A percentile compares a stretch with the other conserved stretches of the same genome.
Conservation (phyloP, 2,888 invertebrate genomes). For the Diarsia dahlii region DNA sequence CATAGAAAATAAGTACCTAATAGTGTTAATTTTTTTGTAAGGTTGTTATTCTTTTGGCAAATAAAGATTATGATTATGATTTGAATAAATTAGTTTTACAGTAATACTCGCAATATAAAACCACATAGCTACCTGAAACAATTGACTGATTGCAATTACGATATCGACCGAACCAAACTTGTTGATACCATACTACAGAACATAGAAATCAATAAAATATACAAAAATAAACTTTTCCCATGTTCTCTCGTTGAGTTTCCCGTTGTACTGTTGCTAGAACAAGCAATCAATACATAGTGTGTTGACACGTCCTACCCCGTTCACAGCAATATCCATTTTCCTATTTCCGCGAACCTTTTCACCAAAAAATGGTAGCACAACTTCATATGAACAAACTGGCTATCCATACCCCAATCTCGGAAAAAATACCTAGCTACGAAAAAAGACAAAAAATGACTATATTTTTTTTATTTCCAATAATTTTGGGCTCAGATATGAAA, state of each 20-base stretch:
- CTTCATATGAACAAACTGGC: slow-evolving; percentile 30
- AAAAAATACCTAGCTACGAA: slow-evolving; percentile 39
- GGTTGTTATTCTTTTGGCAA: too few relatives aligned
- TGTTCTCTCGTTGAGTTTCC: not conserved
- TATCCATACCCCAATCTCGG: slow-evolving; percentile 38
- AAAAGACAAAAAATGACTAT: slow-evolving; percentile 24
- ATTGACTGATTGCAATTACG: not conserved
- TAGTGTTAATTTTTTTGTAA: too few relatives aligned
- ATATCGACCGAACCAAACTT: not conserved
- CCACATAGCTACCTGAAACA: not conserved
- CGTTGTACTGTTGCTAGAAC: slow-evolving; percentile 6
- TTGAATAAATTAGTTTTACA: not conserved
- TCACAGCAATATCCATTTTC: slow-evolving; percentile 24
- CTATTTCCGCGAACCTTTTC: slow-evolving; percentile 33
- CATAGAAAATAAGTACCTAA: too few relatives aligned
- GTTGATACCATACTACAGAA: not conserved
- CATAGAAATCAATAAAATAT: not conserved
- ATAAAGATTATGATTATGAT: too few relatives aligned
- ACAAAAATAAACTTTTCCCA: not conserved
- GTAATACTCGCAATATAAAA: not conserved
- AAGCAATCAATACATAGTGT: slow-evolving; percentile 43
- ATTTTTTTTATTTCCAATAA: slow-evolving; percentile 47
- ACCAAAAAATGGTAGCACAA: slow-evolving; percentile 18
- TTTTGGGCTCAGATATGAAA: slow-evolving; percentile 50
- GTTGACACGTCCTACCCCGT: slow-evolving; percentile 15